phyloP scores from a whole-genome alignment of 2,888 invertebrate genomes.

The Caenorhabditis sp. region DNA sequence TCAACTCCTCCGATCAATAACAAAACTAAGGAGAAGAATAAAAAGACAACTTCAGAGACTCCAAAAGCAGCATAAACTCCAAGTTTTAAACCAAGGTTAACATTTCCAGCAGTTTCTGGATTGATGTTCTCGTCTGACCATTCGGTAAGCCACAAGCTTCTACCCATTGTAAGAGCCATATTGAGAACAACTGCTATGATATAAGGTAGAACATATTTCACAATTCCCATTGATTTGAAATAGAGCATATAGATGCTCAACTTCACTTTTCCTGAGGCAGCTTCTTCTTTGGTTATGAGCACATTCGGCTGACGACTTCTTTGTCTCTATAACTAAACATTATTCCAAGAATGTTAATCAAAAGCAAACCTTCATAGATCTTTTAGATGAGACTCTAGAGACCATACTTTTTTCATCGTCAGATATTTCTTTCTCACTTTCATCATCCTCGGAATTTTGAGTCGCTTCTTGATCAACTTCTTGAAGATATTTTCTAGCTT shows the following conservation, averaged over 20 bases:
- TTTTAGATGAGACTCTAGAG: constrained; percentile 10
- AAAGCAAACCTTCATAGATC: not conserved
- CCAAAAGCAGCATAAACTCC: constrained; percentile 65
- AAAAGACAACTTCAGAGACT: constrained; percentile 52
- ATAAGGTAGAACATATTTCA: constrained; percentile 52
- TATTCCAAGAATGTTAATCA: not conserved
- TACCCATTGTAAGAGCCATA: constrained; percentile 55
- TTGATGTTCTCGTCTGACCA: constrained; percentile 67
- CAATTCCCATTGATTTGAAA: constrained; percentile 64
- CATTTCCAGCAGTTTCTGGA: constrained; percentile 28
- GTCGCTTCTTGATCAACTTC: constrained; percentile 33
- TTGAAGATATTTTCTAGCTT: constrained; percentile 40
- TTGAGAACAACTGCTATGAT: constrained; percentile 32
- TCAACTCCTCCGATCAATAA: constrained; percentile 63
- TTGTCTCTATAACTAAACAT: constrained; percentile 8
- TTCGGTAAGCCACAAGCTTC: constrained; percentile 67
- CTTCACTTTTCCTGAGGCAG: constrained; percentile 67
- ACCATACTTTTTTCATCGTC: constrained; percentile 8
- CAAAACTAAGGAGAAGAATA: constrained; percentile 58
- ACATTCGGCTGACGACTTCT: constrained; percentile 15
- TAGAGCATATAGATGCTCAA: constrained; percentile 58
- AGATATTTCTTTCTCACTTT: constrained; percentile 22
- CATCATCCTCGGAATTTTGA: constrained; percentile 16
- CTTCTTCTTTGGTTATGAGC: constrained; percentile 61
- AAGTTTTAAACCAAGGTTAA: constrained; percentile 53